Percentiles rank a stretch among this genome's conserved stretches.
Conservation (phyloP, 2,113 vertebrate species). For the Semicossyphus pulcher region DNA sequence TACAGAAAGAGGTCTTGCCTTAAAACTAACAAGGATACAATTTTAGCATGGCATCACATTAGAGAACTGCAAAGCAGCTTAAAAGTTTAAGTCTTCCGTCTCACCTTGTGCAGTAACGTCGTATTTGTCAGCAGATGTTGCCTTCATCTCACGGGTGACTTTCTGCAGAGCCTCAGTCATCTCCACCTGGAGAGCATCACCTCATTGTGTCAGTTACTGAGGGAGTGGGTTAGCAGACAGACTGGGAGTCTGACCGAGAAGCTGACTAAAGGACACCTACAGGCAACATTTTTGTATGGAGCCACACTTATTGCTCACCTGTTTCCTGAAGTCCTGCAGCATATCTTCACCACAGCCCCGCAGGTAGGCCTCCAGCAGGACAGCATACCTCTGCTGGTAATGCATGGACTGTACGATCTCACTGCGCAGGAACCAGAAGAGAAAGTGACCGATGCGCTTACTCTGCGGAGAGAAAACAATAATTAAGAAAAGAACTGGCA, state of each 20-base stretch:
- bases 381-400: slow-evolving; percentile 95
- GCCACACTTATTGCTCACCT: no score
- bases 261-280: no score
- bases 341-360: slow-evolving; percentile 94
- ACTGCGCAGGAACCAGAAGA: slow-evolving; percentile 99
- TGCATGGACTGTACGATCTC: slow-evolving; percentile 99
- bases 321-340: slow-evolving; percentile 92
- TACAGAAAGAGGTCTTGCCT: no score
- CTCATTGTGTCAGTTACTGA: not conserved
- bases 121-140: slow-evolving; percentile 93
- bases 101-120: slow-evolving; percentile 96
- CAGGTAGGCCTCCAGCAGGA: slow-evolving; percentile 95
- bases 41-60: no score
- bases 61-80: no score
- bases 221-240: not conserved
- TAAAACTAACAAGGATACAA: no score
- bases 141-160: slow-evolving; percentile 94
- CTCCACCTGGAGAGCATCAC: slow-evolving; percentile 81
- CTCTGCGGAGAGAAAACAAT: slow-evolving; percentile 82
- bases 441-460: slow-evolving; percentile 96
- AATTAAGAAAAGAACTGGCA: no score
- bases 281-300: no score
- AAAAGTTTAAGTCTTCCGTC: no score
- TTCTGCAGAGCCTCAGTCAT: slow-evolving; percentile 94
- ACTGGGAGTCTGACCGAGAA: no score